Conservation (phyloP, 2,888 invertebrate species). For the Galerucella pusilla region DNA sequence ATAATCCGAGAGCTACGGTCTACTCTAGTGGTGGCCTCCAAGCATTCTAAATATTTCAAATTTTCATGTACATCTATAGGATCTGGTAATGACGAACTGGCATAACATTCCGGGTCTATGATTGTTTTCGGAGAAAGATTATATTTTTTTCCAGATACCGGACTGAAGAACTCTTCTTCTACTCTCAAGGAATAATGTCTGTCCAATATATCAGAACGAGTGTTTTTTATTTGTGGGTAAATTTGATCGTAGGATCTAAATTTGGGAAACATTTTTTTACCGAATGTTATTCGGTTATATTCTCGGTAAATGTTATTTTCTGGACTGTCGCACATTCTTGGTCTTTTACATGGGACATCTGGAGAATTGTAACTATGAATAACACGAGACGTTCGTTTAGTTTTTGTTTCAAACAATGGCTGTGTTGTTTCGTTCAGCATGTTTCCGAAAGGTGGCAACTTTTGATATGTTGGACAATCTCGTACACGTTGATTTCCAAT, state of each 20-base stretch:
- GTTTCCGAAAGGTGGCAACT: background rate
- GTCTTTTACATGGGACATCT: background rate
- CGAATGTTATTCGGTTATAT: background rate
- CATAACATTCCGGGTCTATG: constrained; percentile 16
- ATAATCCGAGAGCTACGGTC: constrained; percentile 39
- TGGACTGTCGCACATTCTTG: background rate
- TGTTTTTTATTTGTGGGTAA: constrained; percentile 42
- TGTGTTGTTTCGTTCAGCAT: background rate
- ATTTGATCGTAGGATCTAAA: constrained; percentile 45
- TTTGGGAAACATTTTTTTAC: constrained; percentile 42
- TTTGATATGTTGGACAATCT: background rate
- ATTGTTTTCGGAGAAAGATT: constrained; percentile 33
- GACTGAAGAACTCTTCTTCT: constrained; percentile 41
- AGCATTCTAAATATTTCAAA: constrained; percentile 40
- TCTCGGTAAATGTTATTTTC: constrained; percentile 8
- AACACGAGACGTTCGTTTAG: background rate
- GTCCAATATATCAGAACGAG: constrained; percentile 40
- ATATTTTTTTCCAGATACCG: constrained; percentile 44
- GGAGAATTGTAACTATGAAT: background rate
- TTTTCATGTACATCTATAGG: constrained; percentile 45
- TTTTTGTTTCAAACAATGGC: background rate
- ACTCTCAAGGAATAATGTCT: constrained; percentile 37
- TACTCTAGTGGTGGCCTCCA: constrained; percentile 36
- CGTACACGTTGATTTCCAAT: background rate
- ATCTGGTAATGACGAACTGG: constrained; percentile 37